Base-by-base conservation (phyloP, 2,113 vertebrate genomes). In the Perca flavescens region DNA sequence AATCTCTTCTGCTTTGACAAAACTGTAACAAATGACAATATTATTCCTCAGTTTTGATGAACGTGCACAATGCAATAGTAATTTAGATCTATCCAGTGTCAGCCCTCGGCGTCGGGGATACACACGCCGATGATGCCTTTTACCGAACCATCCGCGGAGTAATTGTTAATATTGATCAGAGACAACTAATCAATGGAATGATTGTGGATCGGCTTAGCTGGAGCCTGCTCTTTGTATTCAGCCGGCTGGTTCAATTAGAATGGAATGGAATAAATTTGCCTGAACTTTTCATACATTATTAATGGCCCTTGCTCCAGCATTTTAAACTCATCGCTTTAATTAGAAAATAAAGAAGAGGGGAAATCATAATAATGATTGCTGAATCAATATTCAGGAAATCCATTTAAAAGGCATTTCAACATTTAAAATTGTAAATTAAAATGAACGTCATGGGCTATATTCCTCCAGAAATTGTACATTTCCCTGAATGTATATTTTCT, bases 91-190 rank as follows among this genome's bases (percentile, higher is more conserved):
- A 52, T 70, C 25, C 17, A 2, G 17, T 22, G 40, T 34, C 66
- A 40, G 40, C 10, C 67, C 12, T 16, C 17, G 15, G 47, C 25
- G 34, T 34, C 34, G 34, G 31, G 5, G 31, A 5, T 34, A 34
- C 31, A 65, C 85, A 68, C 63, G 50, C 17, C 11, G 16, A 73
- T 34, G 4, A 74, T 28, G 54, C 75, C 53, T 34, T 78, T 70
- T 47, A 65, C 50, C 66, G 61, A 84, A 72, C 13, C 75, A 85
- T 74, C 79, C 71, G 7, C n/a, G 31, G 54, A 85, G 79, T 86
- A 75, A 93, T 88, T 85, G 87, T 86, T 82, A 77, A 86, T 92
- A 93, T 92, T 90, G 91, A 93, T 93, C 77, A 34, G 57, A 74
- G 43, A 40, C 68, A 40, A 74, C 49, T 72, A 85, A 91, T 94